Evolutionary conservation across 2,888 invertebrate genomes (phyloP).

Genomic region (Himalopsyche anomala): DNA sequence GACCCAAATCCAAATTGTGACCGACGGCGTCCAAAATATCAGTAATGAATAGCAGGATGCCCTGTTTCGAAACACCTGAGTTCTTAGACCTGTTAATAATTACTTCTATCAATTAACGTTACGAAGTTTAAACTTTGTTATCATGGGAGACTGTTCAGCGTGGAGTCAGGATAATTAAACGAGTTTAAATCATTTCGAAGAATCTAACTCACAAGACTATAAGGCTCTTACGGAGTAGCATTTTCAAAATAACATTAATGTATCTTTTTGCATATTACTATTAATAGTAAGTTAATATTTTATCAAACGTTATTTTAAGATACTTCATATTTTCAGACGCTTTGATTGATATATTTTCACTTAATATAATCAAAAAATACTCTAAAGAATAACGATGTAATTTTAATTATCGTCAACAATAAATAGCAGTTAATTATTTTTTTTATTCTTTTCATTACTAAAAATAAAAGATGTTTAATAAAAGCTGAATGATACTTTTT

Average conservation of each 20-base stretch:
- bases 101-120: slow-evolving; percentile 40
- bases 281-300: background rate
- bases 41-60: slow-evolving; percentile 17
- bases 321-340: background rate
- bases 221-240: background rate
- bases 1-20: slow-evolving; percentile 18
- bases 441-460: no score
- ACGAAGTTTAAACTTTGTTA: slow-evolving; percentile 29
- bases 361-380: no score
- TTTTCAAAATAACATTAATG: background rate
- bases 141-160: slow-evolving; percentile 18
- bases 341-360: background rate
- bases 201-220: background rate
- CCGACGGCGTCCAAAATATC: slow-evolving; percentile 17
- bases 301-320: background rate
- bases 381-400: no score
- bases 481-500: no score
- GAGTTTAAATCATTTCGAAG: slow-evolving; percentile 33
- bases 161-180: background rate
- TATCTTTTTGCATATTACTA: background rate
- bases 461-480: no score
- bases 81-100: slow-evolving; percentile 15
- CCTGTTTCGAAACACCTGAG: slow-evolving; percentile 27
- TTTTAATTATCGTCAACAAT: no score
- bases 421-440: no score